These are phyloP conservation scores for Athene noctua DNA, from an alignment of 2,113 vertebrate genomes.

Conservation along the genomic window DNA sequence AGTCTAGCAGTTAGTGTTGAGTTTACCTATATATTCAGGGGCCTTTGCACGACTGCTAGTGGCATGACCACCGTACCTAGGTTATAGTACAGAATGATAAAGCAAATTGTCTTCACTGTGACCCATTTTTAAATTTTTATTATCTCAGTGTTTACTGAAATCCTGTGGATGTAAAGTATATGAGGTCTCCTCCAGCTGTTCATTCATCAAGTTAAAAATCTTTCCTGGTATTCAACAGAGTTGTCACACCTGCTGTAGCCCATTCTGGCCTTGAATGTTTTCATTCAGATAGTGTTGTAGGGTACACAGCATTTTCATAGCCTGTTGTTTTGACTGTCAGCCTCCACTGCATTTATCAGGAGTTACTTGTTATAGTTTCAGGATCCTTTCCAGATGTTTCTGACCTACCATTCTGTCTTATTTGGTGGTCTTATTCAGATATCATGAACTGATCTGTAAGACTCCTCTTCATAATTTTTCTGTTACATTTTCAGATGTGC, in stretches of 20 bases:
- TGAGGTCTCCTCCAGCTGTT: neutral
- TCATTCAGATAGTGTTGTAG: neutral
- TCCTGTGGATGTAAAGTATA: neutral
- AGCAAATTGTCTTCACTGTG: neutral
- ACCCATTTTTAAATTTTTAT: neutral
- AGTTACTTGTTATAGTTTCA: neutral
- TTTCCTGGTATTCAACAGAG: neutral
- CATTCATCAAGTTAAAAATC: neutral
- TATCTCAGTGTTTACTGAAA: neutral
- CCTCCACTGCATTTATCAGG: neutral
- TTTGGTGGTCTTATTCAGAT: neutral
- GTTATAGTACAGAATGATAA: neutral
- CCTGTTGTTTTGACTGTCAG: neutral
- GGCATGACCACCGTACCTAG: neutral
- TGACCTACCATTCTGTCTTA: too few species aligned
- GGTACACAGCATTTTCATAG: neutral
- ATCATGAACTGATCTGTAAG: neutral
- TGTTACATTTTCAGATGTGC: neutral
- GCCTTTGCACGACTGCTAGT: neutral
- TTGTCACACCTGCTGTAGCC: neutral
- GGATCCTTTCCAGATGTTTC: neutral
- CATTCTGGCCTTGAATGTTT: neutral
- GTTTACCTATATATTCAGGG: too few species aligned
- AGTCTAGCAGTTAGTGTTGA: neutral
- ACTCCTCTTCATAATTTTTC: neutral